Evolutionary conservation across 2,797 vertebrate species (phyloP).

Genomic region (Astyanax mexicanus): DNA sequence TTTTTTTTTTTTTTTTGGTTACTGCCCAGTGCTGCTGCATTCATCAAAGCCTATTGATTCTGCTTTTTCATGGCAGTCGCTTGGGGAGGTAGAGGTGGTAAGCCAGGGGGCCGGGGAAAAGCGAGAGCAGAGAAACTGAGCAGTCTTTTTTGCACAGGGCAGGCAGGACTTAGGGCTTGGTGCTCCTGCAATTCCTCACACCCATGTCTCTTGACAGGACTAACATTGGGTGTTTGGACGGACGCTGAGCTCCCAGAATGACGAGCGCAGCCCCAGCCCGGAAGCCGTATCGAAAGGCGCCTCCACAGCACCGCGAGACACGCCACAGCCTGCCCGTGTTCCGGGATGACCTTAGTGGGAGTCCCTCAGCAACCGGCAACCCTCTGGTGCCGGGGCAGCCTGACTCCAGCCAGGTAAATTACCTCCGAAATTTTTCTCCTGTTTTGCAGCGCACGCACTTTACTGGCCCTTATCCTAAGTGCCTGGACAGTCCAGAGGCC

Average conservation of each 20-base stretch:
- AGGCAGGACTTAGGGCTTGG: slow-evolving; percentile 35
- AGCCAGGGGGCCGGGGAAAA: slow-evolving; percentile 3
- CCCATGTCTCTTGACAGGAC: slow-evolving; percentile 68
- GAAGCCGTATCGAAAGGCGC: slow-evolving; percentile 97
- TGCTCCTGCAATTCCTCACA: slow-evolving; percentile 30
- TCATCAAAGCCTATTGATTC: slow-evolving; percentile 65
- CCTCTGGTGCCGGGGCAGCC: slow-evolving; percentile 51
- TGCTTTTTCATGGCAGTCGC: slow-evolving; percentile 49
- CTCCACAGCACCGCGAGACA: slow-evolving; percentile 92
- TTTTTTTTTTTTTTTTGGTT: slow-evolving; percentile 45
- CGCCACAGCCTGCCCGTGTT: slow-evolving; percentile 79
- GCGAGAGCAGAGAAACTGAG: slow-evolving; percentile 23
- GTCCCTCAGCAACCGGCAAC: slow-evolving; percentile 53
- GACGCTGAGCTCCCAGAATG: slow-evolving; percentile 77
- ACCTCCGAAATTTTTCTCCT: slow-evolving; percentile 54
- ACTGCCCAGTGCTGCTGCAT: slow-evolving; percentile 53
- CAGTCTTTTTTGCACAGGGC: slow-evolving; percentile 43
- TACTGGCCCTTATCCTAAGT: slow-evolving; percentile 63
- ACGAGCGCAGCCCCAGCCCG: slow-evolving; percentile 84
- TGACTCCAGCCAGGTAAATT: slow-evolving; percentile 84
- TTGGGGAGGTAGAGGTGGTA: slow-evolving; percentile 43
- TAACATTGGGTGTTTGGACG: slow-evolving; percentile 47
- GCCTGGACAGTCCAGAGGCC: slow-evolving; percentile 60
- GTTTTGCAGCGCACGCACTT: slow-evolving; percentile 67
- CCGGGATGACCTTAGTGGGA: slow-evolving; percentile 78